Percentiles rank a stretch among this genome's conserved stretches.
phyloP scores from a whole-genome alignment of 2,888 invertebrate genomes.

The Capitulum mitella region DNA sequence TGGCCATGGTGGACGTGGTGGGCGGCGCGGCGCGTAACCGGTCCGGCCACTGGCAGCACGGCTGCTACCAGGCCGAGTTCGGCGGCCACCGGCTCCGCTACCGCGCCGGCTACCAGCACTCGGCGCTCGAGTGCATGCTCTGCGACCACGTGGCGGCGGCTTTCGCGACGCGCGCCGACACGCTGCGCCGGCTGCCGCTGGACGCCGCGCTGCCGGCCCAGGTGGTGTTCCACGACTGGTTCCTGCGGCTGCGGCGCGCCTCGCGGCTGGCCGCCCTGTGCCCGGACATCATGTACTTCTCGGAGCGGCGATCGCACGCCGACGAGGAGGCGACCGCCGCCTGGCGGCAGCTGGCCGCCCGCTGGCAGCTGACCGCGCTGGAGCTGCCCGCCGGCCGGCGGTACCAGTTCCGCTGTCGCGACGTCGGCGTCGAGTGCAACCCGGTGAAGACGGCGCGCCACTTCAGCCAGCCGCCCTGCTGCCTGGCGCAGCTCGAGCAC shows the following conservation, averaged over 20 bases:
- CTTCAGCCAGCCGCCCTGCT: constrained; percentile 38
- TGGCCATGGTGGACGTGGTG: constrained; percentile 22
- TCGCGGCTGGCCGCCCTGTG: constrained; percentile 37
- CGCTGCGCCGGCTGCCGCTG: constrained; percentile 35
- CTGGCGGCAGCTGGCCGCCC: constrained; percentile 25
- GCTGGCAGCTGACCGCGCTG: constrained; percentile 15
- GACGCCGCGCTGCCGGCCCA: constrained; percentile 33
- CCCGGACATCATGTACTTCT: constrained; percentile 41
- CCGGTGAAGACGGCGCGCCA: background rate
- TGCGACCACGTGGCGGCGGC: constrained; percentile 41
- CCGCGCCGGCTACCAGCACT: constrained; percentile 39
- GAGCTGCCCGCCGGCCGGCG: background rate
- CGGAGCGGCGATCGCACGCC: constrained; percentile 24
- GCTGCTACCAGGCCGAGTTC: constrained; percentile 39
- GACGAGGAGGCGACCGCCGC: background rate
- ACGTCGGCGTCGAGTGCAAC: constrained; percentile 25
- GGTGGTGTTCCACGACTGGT: constrained; percentile 40
- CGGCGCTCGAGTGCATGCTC: constrained; percentile 40
- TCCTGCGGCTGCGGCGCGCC: constrained; percentile 37
- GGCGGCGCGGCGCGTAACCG: constrained; percentile 28
- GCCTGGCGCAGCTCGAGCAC: constrained; percentile 38
- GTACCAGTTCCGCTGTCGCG: constrained; percentile 21
- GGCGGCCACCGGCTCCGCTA: constrained; percentile 39
- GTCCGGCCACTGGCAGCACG: constrained; percentile 36
- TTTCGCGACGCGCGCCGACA: constrained; percentile 37